Evolutionary conservation across 2,113 vertebrate genomes (phyloP).

Genomic region (Odocoileus hemionus): DNA sequence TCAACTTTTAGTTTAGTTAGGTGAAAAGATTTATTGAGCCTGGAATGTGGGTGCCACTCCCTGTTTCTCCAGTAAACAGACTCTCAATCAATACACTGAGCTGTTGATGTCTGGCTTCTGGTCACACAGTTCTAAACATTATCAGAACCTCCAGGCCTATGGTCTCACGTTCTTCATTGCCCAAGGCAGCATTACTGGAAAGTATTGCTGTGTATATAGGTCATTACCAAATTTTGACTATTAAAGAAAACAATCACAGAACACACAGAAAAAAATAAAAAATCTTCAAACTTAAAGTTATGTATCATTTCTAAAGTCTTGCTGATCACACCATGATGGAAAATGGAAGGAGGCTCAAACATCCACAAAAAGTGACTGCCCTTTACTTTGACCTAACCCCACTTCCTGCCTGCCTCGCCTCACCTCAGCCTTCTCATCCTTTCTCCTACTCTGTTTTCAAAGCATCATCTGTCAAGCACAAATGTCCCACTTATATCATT

Average conservation of each 20-base stretch:
- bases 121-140: not conserved
- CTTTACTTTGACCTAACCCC: accelerated
- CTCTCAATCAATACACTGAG: not conserved
- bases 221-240: not conserved
- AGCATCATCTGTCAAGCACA: not conserved
- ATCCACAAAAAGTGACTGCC: accelerated
- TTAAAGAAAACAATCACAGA: not conserved
- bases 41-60: not conserved
- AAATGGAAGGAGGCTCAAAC: not conserved
- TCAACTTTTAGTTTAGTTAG: not conserved
- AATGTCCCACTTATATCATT: not conserved
- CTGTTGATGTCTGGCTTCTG: not conserved
- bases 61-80: not conserved
- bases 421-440: not conserved
- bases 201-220: not conserved
- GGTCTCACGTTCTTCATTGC: not conserved
- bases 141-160: not conserved
- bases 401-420: no score
- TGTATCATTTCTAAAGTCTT: not conserved
- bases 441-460: not conserved
- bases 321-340: no score
- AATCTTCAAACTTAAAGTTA: not conserved
- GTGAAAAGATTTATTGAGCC: not conserved
- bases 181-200: not conserved
- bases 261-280: not conserved